Base-by-base conservation (phyloP, 2,113 vertebrate genomes). In the Rhineura floridana region DNA sequence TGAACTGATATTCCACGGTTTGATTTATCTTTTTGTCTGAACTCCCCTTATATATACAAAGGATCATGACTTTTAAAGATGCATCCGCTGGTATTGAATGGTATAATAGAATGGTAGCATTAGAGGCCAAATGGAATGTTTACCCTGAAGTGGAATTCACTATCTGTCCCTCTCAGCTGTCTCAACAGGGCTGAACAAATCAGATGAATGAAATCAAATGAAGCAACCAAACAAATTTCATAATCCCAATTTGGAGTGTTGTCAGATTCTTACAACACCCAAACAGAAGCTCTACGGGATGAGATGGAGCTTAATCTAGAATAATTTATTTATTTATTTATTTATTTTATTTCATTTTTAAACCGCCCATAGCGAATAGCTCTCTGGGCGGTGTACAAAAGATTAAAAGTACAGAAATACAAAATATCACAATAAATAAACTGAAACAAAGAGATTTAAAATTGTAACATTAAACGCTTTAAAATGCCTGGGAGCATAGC, bases 141-240 rank as follows among this genome's bases (percentile, higher is more conserved):
- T 87, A 81, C 67, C 79, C 42, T 87, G 67, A 81, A 87, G 52
- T 81, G 50, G 69, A 73, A 39, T 81, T 72, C 42, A n/a, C 30
- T 73, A n/a, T 46, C 36, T 28, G 73, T 62, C 30, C 86, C 33
- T 59, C 36, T 62, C 69, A n/a, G 21, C 23, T 44, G 30, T 52
- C 55, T 87, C 42, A 75, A 36, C 30, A 42, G 19, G 30, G 42
- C 67, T 63, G 52, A 82, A 87, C 42, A 44, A 80, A 59, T 62
- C 42, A 48, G 25, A 48, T 48, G 79, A 48, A 73, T 87, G 13
- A 36, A n/a, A 70, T 59, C 28, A 62, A 87, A n/a, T 17, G 52
- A 82, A 81, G 23, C 78, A n/a, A 25, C 50, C 55, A 59, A 81
- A 81, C 2, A 44, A 33, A 23, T 25, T 87, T 42, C 48, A 81